Evolutionary conservation across 1,140 invertebrate species (phyloP), one percentile per base, ranked within the genome.

Genomic region (Tetramorium parvispinum): DNA sequence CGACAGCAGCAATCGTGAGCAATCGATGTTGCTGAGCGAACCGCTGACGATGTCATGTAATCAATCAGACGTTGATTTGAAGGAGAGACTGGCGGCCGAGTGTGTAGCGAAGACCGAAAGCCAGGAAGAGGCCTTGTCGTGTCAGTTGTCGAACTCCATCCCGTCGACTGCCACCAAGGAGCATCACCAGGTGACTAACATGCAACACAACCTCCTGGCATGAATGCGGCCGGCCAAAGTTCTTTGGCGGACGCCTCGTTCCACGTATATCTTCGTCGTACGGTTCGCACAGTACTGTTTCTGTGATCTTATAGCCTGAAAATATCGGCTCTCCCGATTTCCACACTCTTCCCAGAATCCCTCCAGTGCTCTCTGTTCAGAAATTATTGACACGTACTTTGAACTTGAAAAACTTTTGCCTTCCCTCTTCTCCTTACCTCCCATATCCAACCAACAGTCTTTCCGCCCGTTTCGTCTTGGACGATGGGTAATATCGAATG

Each of bases 121-220:
- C 66, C 87, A 91, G 79, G 87, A 91, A 88, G 90, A 88, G 85
- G 88, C 85, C 85, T 90, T 91, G 37, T 91, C 85, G 78, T 92
- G 90, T 91, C 87, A 88, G 85, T 91, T 93, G 91, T 86, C 88
- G 88, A 91, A 91, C 71, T 89, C 87, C 82, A 68, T 87, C 79
- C 86, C 77, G 78, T 85, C 86, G 68, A 66, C 88, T 82, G 86
- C 71, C 85, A 70, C 85, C 86, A 88, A 91, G 85, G 89, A 93
- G 81, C 89, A 93, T 88, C 92, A 93, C 77, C 94, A 95, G 94
- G 94, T 95, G 94, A 95, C 92, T 94, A 94, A 93, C 89, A 90
- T 90, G 91, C 88, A 91, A 93, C 91, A 91, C 91, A 91, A 93
- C 83, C 90, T 94, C 93, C 92, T 93, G 93, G 94, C 93, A 93